Base-by-base conservation (phyloP, 2,113 vertebrate genomes). In the Ahaetulla prasina region DNA sequence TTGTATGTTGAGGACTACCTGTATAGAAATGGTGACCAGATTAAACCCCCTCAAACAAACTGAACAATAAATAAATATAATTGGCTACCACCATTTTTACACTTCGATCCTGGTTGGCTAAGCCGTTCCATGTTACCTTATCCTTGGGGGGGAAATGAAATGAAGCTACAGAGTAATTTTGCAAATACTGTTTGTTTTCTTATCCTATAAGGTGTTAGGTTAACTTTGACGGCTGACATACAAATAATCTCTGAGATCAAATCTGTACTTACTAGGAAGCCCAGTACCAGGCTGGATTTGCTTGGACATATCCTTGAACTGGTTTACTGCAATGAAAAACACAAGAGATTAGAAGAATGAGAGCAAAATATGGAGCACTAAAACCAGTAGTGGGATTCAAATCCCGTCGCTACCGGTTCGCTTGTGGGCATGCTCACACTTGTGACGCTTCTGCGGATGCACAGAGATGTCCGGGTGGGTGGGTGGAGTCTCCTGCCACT, bases 271-370 rank as follows among this genome's bases (percentile, higher is more conserved):
- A 99, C 99, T 99, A 99, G 94, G 99, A 99, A 43, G 98, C 98
- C 99, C 99, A 99, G 89, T 99, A 99, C 98, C 98, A 99, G 74
- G 98, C 98, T 47, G 99, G 98, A 92, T 99, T 98, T 47, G 95
- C 92, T 91, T 99, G 98, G 93, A 99, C 96, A 93, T 99, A 99
- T 54, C 96, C 96, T 96, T 98, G 99, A 87, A 99, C 97, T 0
- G 98, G 98, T 45, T 99, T 98, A 87, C 99, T 99, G 95, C 49
- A 94, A 95, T 86, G 93, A 30, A 95, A 60, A 88, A 88, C 18
- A 3, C 11, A 27, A 91, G 90, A 94, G 91, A 30, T 3, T 7
- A 27, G 57, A 43, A 55, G 63, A 90, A 45, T 49, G 49, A 68
- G n/a, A 20, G 0, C 5, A 30, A 5, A 91, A 12, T 4, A 50